phyloP scores from a whole-genome alignment of 2,888 invertebrate species.

The Ferdinandea cuprea region DNA sequence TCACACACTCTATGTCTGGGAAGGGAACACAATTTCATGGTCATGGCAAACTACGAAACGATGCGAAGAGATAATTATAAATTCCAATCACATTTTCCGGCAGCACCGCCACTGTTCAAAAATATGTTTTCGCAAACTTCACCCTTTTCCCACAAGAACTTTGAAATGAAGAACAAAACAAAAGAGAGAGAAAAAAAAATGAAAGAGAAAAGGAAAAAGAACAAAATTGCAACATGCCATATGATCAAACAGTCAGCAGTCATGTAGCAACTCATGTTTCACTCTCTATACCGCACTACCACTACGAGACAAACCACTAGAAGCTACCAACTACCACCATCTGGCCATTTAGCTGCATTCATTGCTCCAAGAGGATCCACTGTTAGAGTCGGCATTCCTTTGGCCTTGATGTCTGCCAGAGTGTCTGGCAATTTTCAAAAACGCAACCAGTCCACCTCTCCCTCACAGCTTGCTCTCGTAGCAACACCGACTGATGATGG shows the following conservation, averaged over 20 bases:
- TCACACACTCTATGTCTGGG: background rate
- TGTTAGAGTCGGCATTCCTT: conserved; percentile 64
- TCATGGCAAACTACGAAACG: background rate
- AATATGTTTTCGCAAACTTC: background rate
- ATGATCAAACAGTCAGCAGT: conserved; percentile 74
- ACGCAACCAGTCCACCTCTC: conserved; percentile 53
- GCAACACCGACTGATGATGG: conserved; percentile 16
- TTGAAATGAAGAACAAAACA: background rate
- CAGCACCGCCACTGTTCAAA: conserved; percentile 19
- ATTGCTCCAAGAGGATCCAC: conserved; percentile 45
- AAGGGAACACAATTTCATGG: background rate
- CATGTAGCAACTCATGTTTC: conserved; percentile 72
- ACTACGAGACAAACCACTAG: too few relatives aligned
- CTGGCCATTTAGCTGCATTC: conserved; percentile 40
- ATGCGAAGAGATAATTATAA: background rate
- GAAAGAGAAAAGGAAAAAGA: background rate
- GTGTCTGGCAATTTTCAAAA: conserved; percentile 73
- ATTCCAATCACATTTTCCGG: background rate
- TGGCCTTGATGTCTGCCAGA: conserved; percentile 73
- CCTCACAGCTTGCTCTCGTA: background rate
- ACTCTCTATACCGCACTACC: conserved; percentile 15
- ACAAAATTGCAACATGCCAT: conserved; percentile 35
- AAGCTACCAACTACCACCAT: too few relatives aligned
- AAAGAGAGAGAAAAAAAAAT: background rate
- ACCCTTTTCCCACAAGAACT: background rate